These are phyloP conservation scores for Campylomormyrus numenius DNA, from an alignment of 2,113 vertebrate genomes.

Conservation along the genomic window DNA sequence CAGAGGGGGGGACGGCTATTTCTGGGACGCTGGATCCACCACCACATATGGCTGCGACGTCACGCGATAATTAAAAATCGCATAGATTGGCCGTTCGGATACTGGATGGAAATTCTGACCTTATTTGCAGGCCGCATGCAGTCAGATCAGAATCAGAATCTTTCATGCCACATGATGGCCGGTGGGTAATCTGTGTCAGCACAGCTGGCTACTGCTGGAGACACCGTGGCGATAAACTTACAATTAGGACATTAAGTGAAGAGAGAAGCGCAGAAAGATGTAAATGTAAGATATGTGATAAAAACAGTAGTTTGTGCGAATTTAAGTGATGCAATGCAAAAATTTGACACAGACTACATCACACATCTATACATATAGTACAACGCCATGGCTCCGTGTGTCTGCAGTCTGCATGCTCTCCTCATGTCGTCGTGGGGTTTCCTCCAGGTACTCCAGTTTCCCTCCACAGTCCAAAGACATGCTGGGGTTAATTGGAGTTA, in stretches of 20 bases:
- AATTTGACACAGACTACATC: too few species aligned
- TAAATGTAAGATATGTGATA: neutral
- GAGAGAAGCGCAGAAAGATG: neutral
- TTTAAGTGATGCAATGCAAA: too few species aligned
- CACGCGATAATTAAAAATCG: neutral
- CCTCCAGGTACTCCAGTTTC: too few species aligned
- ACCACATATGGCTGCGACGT: neutral
- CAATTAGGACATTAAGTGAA: neutral
- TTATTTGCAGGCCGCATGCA: neutral
- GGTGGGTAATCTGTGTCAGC: neutral
- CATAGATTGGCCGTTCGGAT: neutral
- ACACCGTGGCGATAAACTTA: neutral
- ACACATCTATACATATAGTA: neutral
- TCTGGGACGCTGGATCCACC: neutral
- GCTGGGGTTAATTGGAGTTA: too few species aligned
- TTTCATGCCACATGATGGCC: neutral
- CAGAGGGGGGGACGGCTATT: neutral
- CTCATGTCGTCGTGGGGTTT: too few species aligned
- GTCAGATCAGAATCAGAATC: neutral
- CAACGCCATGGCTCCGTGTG: too few species aligned
- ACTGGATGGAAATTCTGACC: neutral
- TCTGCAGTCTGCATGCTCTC: too few species aligned
- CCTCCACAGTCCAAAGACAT: too few species aligned
- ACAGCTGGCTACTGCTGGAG: neutral
- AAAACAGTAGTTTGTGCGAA: neutral